Percentiles rank a stretch among this genome's conserved stretches.
These are phyloP conservation scores for Eubucco bourcierii DNA, from an alignment of 2,113 vertebrate genomes.

Conservation along the genomic window DNA sequence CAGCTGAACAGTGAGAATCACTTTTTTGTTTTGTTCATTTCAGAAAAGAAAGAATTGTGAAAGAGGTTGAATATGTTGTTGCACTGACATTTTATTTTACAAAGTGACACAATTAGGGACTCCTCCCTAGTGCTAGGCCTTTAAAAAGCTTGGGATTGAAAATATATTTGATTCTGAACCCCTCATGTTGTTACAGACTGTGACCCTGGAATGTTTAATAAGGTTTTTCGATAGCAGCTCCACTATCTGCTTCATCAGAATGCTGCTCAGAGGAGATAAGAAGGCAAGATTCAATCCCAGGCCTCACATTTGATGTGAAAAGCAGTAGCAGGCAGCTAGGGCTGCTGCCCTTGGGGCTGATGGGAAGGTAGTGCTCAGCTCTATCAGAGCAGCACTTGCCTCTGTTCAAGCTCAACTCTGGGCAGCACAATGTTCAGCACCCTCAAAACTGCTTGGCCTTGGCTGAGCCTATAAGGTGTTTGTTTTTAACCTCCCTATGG, in stretches of 20 bases:
- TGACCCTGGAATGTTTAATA: background rate
- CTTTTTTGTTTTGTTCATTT: background rate
- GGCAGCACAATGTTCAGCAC: fast-evolving
- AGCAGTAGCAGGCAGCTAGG: background rate
- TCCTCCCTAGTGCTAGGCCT: background rate
- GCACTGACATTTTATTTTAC: background rate
- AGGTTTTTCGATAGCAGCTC: background rate
- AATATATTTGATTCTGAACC: conserved; percentile 1
- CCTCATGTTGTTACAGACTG: background rate
- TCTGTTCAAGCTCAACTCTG: background rate
- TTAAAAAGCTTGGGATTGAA: background rate
- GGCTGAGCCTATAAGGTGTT: background rate
- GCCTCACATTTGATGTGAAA: background rate
- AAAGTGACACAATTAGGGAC: fast-evolving
- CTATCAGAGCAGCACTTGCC: fast-evolving
- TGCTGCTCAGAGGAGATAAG: background rate
- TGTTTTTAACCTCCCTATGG: background rate
- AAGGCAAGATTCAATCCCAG: background rate
- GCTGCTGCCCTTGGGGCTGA: background rate
- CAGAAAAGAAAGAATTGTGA: background rate
- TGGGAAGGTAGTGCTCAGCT: background rate
- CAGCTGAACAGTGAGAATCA: background rate
- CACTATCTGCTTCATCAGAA: background rate
- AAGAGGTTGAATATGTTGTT: background rate
- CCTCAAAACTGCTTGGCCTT: background rate